phyloP scores from a whole-genome alignment of 2,888 invertebrate genomes.

The Polymixis flavicincta region DNA sequence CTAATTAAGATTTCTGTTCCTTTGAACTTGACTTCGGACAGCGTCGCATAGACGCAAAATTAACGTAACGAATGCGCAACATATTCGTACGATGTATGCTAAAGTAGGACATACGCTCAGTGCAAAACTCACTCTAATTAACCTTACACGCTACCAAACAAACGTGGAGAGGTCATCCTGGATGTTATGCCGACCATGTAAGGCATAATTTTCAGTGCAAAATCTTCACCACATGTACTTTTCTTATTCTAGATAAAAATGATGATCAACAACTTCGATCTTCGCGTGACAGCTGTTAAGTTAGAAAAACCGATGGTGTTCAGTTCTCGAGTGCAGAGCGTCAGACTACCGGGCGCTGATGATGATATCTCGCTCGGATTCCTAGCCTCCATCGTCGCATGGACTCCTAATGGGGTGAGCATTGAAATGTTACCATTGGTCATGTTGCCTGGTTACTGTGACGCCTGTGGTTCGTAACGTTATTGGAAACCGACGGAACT shows the following conservation, averaged over 20 bases:
- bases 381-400: conserved; percentile 81
- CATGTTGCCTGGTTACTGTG: no score
- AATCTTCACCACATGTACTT: not conserved
- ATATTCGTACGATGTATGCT: not conserved
- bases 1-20: not conserved
- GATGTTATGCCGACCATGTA: no score
- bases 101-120: not conserved
- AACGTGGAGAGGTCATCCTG: no score
- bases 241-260: conserved; percentile 78
- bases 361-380: conserved; percentile 80
- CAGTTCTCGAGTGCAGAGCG: conserved; percentile 73
- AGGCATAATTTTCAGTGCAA: not conserved
- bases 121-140: not conserved
- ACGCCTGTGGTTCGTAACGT: no score
- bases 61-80: not conserved
- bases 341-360: conserved; percentile 75
- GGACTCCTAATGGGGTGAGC: conserved; percentile 85
- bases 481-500: no score
- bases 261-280: conserved; percentile 85
- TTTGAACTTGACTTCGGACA: no score
- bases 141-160: no score
- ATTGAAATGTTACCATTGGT: not conserved
- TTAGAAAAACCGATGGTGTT: conserved; percentile 74
- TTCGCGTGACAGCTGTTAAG: conserved; percentile 82
- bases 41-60: not conserved